A percentile compares a stretch with the other conserved stretches of the same genome.
phyloP scores from a whole-genome alignment of 2,888 invertebrate genomes.

The Nasonovia ribisnigri region DNA sequence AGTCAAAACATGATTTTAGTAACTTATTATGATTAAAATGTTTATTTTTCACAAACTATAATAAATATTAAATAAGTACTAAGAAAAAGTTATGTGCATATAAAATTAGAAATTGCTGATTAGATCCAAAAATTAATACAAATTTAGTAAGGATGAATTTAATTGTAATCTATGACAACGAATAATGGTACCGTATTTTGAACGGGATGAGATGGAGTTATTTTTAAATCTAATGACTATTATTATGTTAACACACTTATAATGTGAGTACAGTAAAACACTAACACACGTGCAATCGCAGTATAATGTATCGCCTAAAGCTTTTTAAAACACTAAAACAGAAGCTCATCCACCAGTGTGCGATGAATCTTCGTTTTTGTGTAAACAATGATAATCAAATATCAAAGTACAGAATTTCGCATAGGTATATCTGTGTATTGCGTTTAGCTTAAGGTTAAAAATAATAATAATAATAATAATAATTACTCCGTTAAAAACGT shows the following conservation, averaged over 20 bases:
- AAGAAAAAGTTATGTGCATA: not conserved
- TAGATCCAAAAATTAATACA: not conserved
- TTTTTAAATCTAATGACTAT: not conserved
- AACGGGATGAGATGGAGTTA: not conserved
- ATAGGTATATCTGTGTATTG: too few relatives aligned
- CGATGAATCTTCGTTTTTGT: not conserved
- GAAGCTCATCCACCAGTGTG: not conserved
- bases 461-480: not conserved
- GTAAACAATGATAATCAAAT: not conserved
- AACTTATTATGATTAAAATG: not conserved
- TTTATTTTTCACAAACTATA: not conserved
- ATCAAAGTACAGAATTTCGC: not conserved
- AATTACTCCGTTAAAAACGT: conserved; percentile 7
- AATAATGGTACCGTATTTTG: not conserved
- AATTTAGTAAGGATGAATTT: not conserved
- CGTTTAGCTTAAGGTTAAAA: not conserved
- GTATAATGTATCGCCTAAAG: not conserved
- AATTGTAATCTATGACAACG: not conserved
- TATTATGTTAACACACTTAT: not conserved
- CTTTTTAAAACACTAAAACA: not conserved
- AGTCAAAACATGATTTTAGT: not conserved
- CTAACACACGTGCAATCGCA: not conserved
- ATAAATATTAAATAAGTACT: not conserved
- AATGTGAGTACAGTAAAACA: not conserved
- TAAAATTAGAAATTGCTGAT: not conserved